Conservation (phyloP, 2,888 invertebrate genomes). For the Melolontha melolontha region DNA sequence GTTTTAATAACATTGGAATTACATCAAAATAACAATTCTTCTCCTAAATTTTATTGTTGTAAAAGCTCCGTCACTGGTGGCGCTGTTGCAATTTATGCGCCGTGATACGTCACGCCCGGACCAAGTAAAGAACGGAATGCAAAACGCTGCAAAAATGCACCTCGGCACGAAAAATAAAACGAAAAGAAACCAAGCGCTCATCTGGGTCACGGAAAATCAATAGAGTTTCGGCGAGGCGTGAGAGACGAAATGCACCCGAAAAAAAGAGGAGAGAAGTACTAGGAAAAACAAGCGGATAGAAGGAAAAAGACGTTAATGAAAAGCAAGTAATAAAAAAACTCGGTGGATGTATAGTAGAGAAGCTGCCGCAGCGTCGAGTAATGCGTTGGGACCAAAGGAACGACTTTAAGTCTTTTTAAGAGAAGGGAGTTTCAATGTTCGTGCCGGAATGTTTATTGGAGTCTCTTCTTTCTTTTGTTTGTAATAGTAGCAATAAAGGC, state of each 20-base stretch:
- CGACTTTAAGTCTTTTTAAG: constrained; percentile 48
- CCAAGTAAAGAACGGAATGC: constrained; percentile 23
- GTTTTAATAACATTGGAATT: too few relatives aligned
- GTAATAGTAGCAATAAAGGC: constrained; percentile 62
- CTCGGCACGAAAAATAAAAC: constrained; percentile 25
- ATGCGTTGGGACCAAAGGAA: constrained; percentile 12
- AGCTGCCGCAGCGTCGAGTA: constrained; percentile 44
- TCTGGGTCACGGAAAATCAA: constrained; percentile 46
- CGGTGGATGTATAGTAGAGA: constrained; percentile 44
- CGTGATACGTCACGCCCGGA: not conserved
- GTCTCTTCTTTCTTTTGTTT: constrained; percentile 59
- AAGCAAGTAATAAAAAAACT: constrained; percentile 42
- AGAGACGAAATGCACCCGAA: constrained; percentile 27
- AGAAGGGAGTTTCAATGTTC: constrained; percentile 54
- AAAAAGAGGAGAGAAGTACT: constrained; percentile 41
- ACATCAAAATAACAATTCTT: too few relatives aligned
- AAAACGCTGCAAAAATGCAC: constrained; percentile 29
- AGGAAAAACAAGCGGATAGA: constrained; percentile 31
- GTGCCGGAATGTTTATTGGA: constrained; percentile 59
- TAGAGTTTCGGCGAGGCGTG: constrained; percentile 34
- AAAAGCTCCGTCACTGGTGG: not conserved
- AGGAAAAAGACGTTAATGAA: constrained; percentile 51
- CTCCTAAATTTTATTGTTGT: too few relatives aligned
- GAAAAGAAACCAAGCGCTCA: constrained; percentile 33
- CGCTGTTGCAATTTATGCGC: constrained; percentile 14